phyloP scores from a whole-genome alignment of 2,797 vertebrate genomes.

The Enteromius anoplus region DNA sequence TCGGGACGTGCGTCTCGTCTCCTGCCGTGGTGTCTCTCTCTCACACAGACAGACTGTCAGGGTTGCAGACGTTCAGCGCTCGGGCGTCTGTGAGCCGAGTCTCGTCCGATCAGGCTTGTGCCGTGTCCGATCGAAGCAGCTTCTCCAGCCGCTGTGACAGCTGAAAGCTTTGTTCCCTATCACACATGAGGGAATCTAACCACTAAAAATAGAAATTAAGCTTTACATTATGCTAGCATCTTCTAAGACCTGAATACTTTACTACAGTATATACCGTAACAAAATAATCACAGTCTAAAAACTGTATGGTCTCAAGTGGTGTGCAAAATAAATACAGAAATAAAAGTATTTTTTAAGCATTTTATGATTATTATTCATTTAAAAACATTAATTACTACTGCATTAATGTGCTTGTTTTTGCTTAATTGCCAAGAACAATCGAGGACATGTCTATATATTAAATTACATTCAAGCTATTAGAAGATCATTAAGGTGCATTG shows the following conservation, averaged over 20 bases:
- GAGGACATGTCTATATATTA: background rate
- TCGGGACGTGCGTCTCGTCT: constrained; percentile 10
- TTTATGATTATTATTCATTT: background rate
- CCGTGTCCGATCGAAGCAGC: background rate
- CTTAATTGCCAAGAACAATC: background rate
- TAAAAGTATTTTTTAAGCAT: background rate
- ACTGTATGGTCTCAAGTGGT: background rate
- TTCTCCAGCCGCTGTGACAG: constrained; percentile 19
- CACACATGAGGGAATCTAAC: background rate
- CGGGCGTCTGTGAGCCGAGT: background rate
- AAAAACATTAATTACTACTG: background rate
- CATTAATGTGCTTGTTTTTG: background rate
- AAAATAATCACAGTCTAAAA: background rate
- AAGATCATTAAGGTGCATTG: background rate
- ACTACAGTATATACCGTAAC: background rate
- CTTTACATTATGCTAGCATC: background rate
- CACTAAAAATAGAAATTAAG: background rate
- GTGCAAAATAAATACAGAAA: background rate
- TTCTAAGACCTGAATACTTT: background rate
- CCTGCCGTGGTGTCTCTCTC: constrained; percentile 2
- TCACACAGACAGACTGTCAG: constrained; percentile 36
- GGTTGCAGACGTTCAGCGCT: constrained; percentile 10
- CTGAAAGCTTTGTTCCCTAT: background rate
- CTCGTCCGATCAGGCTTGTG: constrained; percentile 13
- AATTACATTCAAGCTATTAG: background rate